Percentiles rank a stretch among this genome's conserved stretches.
These are phyloP conservation scores for Muraenolepis orangiensis DNA, from an alignment of 2,797 vertebrate genomes.

Conservation along the genomic window DNA sequence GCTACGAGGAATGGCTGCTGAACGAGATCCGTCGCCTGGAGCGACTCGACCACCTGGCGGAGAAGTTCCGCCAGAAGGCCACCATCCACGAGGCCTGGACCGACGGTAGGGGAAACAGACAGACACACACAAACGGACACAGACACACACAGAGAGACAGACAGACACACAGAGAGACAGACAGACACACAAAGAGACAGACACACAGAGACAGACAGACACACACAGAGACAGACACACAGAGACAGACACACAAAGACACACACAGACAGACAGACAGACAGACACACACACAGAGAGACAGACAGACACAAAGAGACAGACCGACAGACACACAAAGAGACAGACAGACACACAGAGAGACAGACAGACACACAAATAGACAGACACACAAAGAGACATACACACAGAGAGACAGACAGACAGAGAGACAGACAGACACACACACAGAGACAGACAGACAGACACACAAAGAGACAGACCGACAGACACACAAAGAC, in stretches of 20 bases:
- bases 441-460: neutral
- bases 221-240: neutral
- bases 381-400: neutral
- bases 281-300: neutral
- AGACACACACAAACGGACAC: neutral
- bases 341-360: neutral
- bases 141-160: neutral
- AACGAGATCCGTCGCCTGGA: slow-evolving; percentile 91
- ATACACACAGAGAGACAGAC: neutral
- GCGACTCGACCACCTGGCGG: slow-evolving; percentile 88
- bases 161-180: neutral
- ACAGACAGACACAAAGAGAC: neutral
- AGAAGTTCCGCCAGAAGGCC: slow-evolving; percentile 94
- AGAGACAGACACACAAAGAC: neutral
- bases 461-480: neutral
- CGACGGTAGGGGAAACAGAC: slow-evolving; percentile 67
- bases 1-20: slow-evolving; percentile 92
- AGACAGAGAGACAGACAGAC: neutral
- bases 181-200: neutral
- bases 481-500: neutral
- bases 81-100: slow-evolving; percentile 93
- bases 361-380: neutral
- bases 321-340: neutral
- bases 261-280: neutral
- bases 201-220: neutral